Base-by-base conservation (phyloP, 64 coral and sea anemone genomes). In the Actinia equina region DNA sequence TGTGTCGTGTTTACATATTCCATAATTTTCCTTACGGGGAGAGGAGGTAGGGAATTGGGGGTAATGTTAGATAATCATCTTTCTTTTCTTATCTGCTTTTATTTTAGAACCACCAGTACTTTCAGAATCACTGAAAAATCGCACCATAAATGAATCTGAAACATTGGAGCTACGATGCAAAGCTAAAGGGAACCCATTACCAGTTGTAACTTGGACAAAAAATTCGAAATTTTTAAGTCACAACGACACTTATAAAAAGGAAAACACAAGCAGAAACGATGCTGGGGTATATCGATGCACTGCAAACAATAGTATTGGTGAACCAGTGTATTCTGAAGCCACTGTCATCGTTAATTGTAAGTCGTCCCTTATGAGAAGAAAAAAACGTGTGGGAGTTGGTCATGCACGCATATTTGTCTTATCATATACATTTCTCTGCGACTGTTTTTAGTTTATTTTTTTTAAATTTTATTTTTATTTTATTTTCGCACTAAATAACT, bases 271-370 rank as follows among this genome's bases (percentile, higher is more conserved):
- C 3, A 70, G 52, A 46, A 58, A 58, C 22, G 23, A 84, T 55
- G 19, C 43, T 16, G 82, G 82, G 8, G 17, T 84, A 18, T 89
- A 89, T 23, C 79, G 45, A 11, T 89, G 88, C 64, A 83, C 88
- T 30, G 88, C 79, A 43, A 83, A 56, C 18, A 89, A 89, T 83
- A 78, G 59, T 16, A 18, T 89, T 6, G 58, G 26, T 7, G 83
- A 64, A 42, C 9, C 43, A 17, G 79, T 23, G 3, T 18, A 11
- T 17, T 16, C 54, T 25, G 16, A 83, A 16, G n/a, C 62, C n/a
- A 10, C n/a, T 3, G 62, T 65, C 19, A 23, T n/a, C 0, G n/a
- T 65, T 8, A n/a, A 65, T 65, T 65, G 62, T 65, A 65, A 65
- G 62, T 65, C 19, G 6, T n/a, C n/a, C 7, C 3, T 7, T n/a